A percentile compares a stretch with the other conserved stretches of the same genome.
Evolutionary conservation across 2,797 vertebrate species (phyloP).

Genomic region (Columba guinea): DNA sequence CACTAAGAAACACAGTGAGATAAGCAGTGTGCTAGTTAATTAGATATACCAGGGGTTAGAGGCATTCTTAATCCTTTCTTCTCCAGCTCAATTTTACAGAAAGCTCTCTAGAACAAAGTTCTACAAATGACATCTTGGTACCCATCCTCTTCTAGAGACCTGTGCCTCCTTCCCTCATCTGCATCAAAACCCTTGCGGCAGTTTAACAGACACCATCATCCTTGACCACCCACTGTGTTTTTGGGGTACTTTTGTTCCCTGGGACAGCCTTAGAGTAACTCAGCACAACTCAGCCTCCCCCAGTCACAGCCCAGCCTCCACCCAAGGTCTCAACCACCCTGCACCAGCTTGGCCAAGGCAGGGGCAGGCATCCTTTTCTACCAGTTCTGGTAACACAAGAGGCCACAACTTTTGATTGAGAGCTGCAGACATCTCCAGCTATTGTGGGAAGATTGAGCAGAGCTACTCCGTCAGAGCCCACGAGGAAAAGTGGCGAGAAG

Average conservation of each 20-base stretch:
- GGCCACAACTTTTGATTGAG: not conserved
- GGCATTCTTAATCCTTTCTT: not conserved
- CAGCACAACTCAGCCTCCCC: not conserved
- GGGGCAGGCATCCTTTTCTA: not conserved
- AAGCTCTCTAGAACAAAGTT: not conserved
- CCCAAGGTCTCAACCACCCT: not conserved
- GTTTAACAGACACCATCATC: not conserved
- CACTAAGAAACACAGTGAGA: not conserved
- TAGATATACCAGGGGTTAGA: not conserved
- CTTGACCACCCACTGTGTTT: not conserved
- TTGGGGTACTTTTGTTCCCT: not conserved
- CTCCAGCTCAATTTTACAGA: not conserved
- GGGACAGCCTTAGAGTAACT: not conserved
- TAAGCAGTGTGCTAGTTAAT: not conserved
- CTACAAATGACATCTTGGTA: not conserved
- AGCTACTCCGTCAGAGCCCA: not conserved
- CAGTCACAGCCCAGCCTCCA: not conserved
- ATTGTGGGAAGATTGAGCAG: not conserved
- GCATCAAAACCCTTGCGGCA: not conserved
- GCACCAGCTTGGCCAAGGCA: not conserved
- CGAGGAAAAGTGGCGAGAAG: not conserved
- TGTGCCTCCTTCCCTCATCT: rapidly evolving
- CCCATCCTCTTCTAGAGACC: not conserved
- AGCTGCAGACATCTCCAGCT: not conserved
- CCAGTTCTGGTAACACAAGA: not conserved